Evolutionary conservation across 2,797 vertebrate species (phyloP).

Genomic region (Crossoptilon crossoptilon): DNA sequence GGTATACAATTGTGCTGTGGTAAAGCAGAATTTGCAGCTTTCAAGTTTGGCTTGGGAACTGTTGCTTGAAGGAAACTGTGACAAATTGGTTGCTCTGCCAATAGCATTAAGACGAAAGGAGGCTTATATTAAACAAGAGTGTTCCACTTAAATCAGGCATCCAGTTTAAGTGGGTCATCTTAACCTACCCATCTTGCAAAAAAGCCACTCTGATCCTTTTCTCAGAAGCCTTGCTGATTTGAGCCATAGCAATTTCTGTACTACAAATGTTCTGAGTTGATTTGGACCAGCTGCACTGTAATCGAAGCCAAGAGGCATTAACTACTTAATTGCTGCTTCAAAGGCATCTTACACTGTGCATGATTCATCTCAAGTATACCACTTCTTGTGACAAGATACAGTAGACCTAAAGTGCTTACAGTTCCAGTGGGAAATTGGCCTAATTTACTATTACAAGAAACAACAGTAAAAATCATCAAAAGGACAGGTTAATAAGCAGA

Average conservation of each 20-base stretch:
- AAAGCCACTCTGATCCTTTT: neutral
- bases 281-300: neutral
- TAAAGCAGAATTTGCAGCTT: constrained; percentile 37
- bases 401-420: neutral
- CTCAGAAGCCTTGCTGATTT: neutral
- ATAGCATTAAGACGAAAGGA: constrained; percentile 51
- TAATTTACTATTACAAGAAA: neutral
- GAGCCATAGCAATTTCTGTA: neutral
- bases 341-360: neutral
- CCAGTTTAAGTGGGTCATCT: neutral
- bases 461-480: neutral
- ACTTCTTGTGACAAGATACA: neutral
- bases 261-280: constrained; percentile 7
- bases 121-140: constrained; percentile 45
- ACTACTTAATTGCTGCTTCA: constrained; percentile 13
- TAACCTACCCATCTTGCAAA: neutral
- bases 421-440: neutral
- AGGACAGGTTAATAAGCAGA: neutral
- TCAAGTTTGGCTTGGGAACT: neutral
- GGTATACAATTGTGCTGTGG: neutral
- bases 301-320: neutral
- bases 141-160: constrained; percentile 29
- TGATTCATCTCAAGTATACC: neutral
- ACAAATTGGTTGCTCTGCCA: constrained; percentile 57
- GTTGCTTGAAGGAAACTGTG: constrained; percentile 55